These are phyloP conservation scores for Cynodonichthys magdalenae DNA, from an alignment of 2,797 vertebrate species.

Conservation along the genomic window DNA sequence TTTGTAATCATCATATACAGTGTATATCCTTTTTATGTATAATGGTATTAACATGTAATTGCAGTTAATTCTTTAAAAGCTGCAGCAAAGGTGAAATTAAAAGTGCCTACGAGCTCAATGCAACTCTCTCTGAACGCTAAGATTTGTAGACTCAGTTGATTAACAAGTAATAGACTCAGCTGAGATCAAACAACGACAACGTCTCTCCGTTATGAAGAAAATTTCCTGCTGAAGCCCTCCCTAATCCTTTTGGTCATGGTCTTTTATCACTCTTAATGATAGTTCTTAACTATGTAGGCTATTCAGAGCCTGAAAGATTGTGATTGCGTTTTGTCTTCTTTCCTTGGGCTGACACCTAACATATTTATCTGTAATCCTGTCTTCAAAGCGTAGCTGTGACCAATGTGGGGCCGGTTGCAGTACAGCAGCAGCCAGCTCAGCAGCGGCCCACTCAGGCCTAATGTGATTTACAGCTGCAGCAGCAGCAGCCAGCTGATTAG, in stretches of 20 bases:
- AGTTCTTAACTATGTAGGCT: conserved; percentile 52
- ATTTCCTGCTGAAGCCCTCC: conserved; percentile 69
- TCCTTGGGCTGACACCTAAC: conserved; percentile 73
- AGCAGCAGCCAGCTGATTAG: conserved; percentile 69
- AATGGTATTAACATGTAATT: no score
- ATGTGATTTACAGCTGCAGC: conserved; percentile 74
- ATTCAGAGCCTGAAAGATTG: conserved; percentile 50
- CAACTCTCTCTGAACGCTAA: conserved; percentile 18
- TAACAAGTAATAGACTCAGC: conserved; percentile 64
- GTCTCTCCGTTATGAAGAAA: conserved; percentile 54
- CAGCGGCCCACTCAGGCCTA: conserved; percentile 66
- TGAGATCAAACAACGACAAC: conserved; percentile 65
- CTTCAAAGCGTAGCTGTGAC: conserved; percentile 70
- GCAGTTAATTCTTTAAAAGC: no score
- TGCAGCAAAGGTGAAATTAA: not conserved
- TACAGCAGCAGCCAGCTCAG: conserved; percentile 66
- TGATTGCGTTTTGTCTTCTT: conserved; percentile 68
- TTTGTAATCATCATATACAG: no score
- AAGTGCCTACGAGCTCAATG: not conserved
- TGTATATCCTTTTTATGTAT: no score
- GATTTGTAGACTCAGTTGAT: conserved; percentile 57
- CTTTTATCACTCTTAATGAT: conserved; percentile 72
- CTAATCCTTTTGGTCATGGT: conserved; percentile 70
- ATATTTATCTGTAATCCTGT: conserved; percentile 80
- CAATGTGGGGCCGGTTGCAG: conserved; percentile 70